Base-by-base conservation (phyloP, 2,797 vertebrate genomes). In the Brachyalestes nurse region DNA sequence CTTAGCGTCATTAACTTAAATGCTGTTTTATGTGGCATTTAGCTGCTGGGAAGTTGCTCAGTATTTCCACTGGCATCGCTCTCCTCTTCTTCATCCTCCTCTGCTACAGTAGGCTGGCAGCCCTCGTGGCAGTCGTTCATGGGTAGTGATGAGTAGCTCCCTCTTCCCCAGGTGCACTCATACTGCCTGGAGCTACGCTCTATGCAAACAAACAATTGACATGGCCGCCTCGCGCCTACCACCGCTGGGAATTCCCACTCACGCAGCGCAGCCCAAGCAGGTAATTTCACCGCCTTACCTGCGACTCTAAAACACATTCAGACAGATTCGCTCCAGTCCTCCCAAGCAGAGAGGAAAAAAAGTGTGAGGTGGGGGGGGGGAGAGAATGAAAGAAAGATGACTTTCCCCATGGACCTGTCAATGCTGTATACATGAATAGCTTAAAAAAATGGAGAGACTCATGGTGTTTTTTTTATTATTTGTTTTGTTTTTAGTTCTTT, bases 151-250 rank as follows among this genome's bases (percentile, higher is more conserved):
- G 86, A 90, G 87, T 84, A 75, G 84, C 88, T 88, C 85, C 86
- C 88, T 90, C 87, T 89, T 84, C 10, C 61, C 86, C 87, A 86
- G 84, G 83, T 87, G 86, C 85, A 84, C 88, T 88, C 14, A 28
- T 86, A 82, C 71, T 12, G 91, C 92, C 92, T 45, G 82, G 42
- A 91, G 92, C 90, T 80, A 88, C 86, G 84, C 89, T 61, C 80
- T 88, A 92, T 91, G 92, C 91, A 93, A 94, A 93, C 93, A 93
- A 93, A 92, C 88, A 91, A 88, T 90, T 93, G 93, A 94, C 91
- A 92, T 81, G 88, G 88, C 85, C 82, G 85, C 90, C 82, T 87
- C 55, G 58, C 76, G 90, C 89, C 88, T 90, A 85, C 77, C 75
- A 85, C 91, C 91, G 84, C 85, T 82, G 88, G 91, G 93, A 91